phyloP scores from a whole-genome alignment of 2,797 vertebrate species.

The Bovichtus diacanthus region DNA sequence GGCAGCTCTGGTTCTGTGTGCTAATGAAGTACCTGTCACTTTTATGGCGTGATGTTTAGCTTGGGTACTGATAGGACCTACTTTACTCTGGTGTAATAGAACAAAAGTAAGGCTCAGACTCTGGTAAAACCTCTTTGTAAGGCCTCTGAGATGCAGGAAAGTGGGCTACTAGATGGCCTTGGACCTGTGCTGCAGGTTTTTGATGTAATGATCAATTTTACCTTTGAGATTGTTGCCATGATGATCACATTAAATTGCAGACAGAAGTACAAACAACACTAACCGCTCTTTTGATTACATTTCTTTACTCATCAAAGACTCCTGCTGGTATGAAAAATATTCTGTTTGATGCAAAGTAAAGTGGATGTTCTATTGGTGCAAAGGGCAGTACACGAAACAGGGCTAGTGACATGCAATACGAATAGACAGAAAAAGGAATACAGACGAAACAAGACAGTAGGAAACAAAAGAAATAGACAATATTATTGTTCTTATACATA shows the following conservation, averaged over 20 bases:
- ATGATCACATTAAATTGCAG: background rate
- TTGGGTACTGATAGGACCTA: background rate
- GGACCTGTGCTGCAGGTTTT: background rate
- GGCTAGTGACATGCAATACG: no score
- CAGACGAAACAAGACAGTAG: no score
- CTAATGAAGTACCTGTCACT: slow-evolving; percentile 13
- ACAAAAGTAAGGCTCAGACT: background rate
- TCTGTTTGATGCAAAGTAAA: background rate
- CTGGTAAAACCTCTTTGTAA: background rate
- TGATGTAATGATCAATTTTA: background rate
- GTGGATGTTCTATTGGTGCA: no score
- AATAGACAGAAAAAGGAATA: no score
- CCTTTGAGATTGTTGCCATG: background rate
- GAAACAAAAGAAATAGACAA: no score
- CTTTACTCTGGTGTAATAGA: background rate
- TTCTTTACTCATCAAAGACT: background rate
- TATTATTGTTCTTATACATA: no score
- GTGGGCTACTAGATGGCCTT: background rate
- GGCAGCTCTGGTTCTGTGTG: background rate
- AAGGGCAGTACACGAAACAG: no score
- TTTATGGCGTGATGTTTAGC: slow-evolving; percentile 18
- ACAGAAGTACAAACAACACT: background rate
- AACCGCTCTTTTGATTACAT: background rate
- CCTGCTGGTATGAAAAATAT: slow-evolving; percentile 8
- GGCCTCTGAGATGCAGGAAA: background rate